Evolutionary conservation across 2,888 invertebrate genomes (phyloP).

Genomic region (Silvanus unidentatus): DNA sequence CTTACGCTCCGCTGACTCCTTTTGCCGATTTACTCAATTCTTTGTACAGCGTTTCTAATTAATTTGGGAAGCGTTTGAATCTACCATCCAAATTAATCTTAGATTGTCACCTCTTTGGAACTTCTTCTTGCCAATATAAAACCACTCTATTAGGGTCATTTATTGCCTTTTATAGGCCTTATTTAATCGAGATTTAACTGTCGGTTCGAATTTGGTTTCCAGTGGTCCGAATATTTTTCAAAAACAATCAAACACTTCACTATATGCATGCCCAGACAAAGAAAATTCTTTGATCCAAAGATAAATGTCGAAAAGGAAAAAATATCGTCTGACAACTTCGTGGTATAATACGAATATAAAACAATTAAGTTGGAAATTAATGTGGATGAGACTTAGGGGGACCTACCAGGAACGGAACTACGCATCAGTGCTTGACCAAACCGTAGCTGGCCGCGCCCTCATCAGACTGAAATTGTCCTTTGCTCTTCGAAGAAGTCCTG

Average conservation of each 20-base stretch:
- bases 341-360: no score
- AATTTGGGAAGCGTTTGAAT: slow-evolving; percentile 17
- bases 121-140: no score
- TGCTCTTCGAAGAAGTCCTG: neutral
- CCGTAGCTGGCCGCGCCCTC: slow-evolving; percentile 3
- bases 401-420: slow-evolving; percentile 2
- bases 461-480: slow-evolving; percentile 3
- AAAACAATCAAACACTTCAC: no score
- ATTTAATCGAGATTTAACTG: no score
- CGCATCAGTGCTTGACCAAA: slow-evolving; percentile 3
- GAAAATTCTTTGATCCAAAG: no score
- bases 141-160: no score
- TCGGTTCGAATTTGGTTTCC: no score
- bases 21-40: slow-evolving; percentile 17
- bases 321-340: no score
- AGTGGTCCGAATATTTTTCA: no score
- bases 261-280: no score
- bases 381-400: neutral
- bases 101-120: slow-evolving; percentile 2
- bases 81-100: slow-evolving; percentile 15
- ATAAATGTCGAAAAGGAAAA: no score
- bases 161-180: no score
- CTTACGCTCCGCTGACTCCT: slow-evolving; percentile 16
- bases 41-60: slow-evolving; percentile 17
- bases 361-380: neutral